Evolutionary conservation across 1,140 invertebrate species (phyloP).

Genomic region (Hermatobates lingyangjiaoensis): DNA sequence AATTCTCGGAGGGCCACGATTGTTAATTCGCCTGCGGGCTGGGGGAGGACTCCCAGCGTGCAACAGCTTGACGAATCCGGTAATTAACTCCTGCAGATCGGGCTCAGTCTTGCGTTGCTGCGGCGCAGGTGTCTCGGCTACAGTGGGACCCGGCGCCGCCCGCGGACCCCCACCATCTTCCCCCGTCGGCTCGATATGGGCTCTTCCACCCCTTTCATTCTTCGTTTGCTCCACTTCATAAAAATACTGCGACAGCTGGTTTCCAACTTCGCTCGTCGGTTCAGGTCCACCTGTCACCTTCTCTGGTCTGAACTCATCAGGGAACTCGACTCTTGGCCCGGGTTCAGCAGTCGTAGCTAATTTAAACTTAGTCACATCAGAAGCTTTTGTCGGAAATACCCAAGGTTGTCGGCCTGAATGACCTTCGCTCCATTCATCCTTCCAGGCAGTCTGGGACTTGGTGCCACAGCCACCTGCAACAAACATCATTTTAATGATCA

Average conservation of each 20-base stretch:
- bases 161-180: constrained; percentile 8
- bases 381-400: background rate
- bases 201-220: background rate
- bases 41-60: constrained; percentile 54
- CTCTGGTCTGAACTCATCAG: background rate
- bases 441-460: background rate
- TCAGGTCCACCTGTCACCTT: background rate
- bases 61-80: constrained; percentile 69
- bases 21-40: constrained; percentile 56
- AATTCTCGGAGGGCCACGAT: constrained; percentile 65
- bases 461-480: background rate
- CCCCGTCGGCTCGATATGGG: constrained; percentile 7
- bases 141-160: background rate
- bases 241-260: constrained; percentile 1
- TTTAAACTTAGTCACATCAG: background rate
- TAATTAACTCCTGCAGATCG: constrained; percentile 78
- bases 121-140: constrained; percentile 34
- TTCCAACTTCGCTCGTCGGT: constrained; percentile 4
- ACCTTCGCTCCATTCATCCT: background rate
- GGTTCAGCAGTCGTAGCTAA: background rate
- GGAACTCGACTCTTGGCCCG: background rate
- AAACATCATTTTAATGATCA: no score
- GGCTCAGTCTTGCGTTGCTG: constrained; percentile 35
- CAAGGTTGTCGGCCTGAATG: background rate
- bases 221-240: constrained; percentile 7